Conservation (phyloP, 1,140 invertebrate genomes). For the Antheraea pernyi region DNA sequence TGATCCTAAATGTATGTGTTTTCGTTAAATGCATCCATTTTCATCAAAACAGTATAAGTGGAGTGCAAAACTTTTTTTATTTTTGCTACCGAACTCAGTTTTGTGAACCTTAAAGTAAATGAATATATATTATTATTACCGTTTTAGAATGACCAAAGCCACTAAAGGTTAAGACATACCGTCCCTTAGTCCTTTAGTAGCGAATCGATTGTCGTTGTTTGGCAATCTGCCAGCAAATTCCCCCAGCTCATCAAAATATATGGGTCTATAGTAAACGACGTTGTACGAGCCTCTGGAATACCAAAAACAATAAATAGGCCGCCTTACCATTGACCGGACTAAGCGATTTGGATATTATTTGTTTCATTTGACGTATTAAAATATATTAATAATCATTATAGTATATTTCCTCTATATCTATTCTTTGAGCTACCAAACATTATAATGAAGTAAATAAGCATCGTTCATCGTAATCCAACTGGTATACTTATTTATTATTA, state of each 20-base stretch:
- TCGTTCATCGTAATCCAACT: too few relatives aligned
- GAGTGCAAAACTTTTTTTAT: too few relatives aligned
- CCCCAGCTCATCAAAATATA: conserved; percentile 35
- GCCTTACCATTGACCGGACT: neutral
- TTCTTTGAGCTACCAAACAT: too few relatives aligned
- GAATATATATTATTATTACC: neutral
- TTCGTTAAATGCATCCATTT: too few relatives aligned
- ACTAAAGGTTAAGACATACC: conserved; percentile 8
- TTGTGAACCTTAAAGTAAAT: too few relatives aligned
- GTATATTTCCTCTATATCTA: neutral
- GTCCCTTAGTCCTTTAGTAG: conserved; percentile 13
- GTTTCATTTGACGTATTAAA: neutral
- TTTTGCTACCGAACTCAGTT: too few relatives aligned
- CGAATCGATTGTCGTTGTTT: conserved; percentile 39
- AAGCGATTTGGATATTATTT: neutral
- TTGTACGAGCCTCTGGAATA: conserved; percentile 8
- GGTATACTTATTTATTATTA: too few relatives aligned
- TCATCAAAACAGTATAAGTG: too few relatives aligned
- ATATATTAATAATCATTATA: neutral
- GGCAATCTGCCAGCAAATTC: conserved; percentile 19
- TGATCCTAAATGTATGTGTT: too few relatives aligned
- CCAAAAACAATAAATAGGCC: conserved; percentile 10
- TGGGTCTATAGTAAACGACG: conserved; percentile 21
- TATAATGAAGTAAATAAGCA: too few relatives aligned
- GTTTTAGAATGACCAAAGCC: neutral